Base-by-base conservation (phyloP, 2,888 invertebrate genomes). In the Eustalomyia histrio region DNA sequence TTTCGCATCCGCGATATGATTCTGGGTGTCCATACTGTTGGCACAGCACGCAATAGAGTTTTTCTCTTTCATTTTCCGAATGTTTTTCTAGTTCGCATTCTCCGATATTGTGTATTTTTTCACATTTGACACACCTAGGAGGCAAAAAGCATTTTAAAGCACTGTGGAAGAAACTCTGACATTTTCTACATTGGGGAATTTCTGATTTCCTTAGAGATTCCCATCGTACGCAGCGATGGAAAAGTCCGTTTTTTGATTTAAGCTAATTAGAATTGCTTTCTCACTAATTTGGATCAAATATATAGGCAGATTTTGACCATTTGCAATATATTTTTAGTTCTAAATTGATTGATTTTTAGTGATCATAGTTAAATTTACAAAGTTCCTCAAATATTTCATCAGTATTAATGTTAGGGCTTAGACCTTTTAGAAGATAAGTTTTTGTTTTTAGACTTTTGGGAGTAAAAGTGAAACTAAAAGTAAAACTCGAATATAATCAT, bases 161-260 rank as follows among this genome's bases (percentile, higher is more conserved):
- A 33, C 33, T 33, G 8, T 33, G 33, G 6, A 33, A 8, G 33
- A 33, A 33, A n/a, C n/a, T n/a, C n/a, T n/a, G n/a, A n/a, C n/a
- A n/a, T n/a, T n/a, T n/a, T n/a, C n/a, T n/a, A n/a, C 8, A 72
- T 63, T 72, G 63, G 1, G 39, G 0, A 2, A 72, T 61, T 60
- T 72, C 72, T 2, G 72, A 55, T 53, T 63, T 61, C 12, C 33
- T 53, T 5, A 76, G 43, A 5, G 24, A 4, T 29, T 76, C 53
- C 68, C 68, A 76, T 1, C 33, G 18, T 16, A 61, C 35, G 16
- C 35, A 33, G 8, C 33, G 33, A 33, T 33, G 33, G 6, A 7
- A 8, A 4, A 33, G 8, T 7, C 33, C 5, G 4, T 33, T 33
- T 33, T 7, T 33, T 33, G 33, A 4, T 7, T 33, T 33, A 7